A percentile compares a stretch with the other conserved stretches of the same genome.
Evolutionary conservation across 2,797 vertebrate genomes (phyloP).

Genomic region (Neomorphus geoffroyi): DNA sequence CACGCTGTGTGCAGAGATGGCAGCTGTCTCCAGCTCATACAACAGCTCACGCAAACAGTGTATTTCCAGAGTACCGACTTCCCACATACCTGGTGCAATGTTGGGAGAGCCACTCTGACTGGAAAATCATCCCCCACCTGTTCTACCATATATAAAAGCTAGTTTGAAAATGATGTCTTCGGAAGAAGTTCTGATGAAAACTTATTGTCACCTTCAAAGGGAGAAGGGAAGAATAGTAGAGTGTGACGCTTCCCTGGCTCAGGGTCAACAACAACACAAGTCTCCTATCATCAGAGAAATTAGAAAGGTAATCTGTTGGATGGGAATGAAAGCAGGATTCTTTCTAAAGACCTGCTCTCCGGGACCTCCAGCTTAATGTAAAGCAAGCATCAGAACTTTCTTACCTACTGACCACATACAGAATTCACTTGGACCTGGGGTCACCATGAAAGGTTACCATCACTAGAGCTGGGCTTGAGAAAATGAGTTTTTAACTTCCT

Average conservation of each 20-base stretch:
- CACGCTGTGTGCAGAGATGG: neutral
- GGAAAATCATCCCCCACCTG: neutral
- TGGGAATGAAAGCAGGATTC: neutral
- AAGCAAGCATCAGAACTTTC: neutral
- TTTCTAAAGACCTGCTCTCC: neutral
- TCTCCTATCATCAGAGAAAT: neutral
- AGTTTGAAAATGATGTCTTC: neutral
- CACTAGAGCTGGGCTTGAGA: neutral
- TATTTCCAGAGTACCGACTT: neutral
- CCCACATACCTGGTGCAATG: fast-evolving
- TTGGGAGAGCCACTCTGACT: neutral
- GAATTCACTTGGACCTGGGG: neutral
- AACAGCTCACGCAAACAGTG: no score
- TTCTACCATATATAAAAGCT: neutral
- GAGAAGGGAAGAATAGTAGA: neutral
- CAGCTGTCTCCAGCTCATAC: neutral
- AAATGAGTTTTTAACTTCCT: neutral
- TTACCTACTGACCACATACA: neutral
- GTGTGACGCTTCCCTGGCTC: neutral
- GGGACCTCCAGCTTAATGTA: neutral
- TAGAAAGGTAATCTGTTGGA: neutral
- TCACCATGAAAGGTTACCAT: neutral
- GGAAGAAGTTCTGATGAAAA: neutral
- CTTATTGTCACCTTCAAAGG: neutral
- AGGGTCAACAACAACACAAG: neutral